Conservation (phyloP, 2,797 vertebrate genomes). For the Linurgus olivaceus region DNA sequence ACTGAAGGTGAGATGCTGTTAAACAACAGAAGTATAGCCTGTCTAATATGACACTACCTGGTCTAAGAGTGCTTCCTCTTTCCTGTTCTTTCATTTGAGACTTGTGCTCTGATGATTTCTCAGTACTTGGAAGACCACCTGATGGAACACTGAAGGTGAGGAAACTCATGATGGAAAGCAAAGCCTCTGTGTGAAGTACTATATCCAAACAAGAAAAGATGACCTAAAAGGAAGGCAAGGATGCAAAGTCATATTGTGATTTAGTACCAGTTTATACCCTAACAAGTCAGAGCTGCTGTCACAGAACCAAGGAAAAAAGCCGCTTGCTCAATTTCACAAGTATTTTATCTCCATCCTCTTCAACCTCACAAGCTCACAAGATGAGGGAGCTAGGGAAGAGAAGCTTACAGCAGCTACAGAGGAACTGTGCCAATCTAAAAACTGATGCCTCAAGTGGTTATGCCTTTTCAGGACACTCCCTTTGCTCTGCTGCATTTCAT, state of each 20-base stretch:
- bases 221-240: slow-evolving; percentile 75
- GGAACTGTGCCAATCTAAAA: not conserved
- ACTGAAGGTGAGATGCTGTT: not conserved
- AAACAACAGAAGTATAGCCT: not conserved
- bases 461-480: not conserved
- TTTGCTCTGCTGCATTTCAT: not conserved
- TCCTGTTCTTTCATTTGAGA: slow-evolving; percentile 64
- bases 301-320: not conserved
- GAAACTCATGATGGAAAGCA: slow-evolving; percentile 90
- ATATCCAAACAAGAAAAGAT: slow-evolving; percentile 88
- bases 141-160: slow-evolving; percentile 79
- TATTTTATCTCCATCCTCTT: not conserved
- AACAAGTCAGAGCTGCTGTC: not conserved
- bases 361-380: not conserved
- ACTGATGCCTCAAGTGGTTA: not conserved
- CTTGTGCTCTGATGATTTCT: slow-evolving; percentile 71
- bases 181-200: slow-evolving; percentile 90
- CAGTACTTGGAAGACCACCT: slow-evolving; percentile 32
- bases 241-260: not conserved
- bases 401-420: not conserved
- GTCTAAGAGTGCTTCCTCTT: slow-evolving; percentile 69
- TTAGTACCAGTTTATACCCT: not conserved
- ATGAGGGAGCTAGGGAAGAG: not conserved
- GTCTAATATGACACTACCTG: slow-evolving; percentile 67
- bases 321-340: not conserved